These are phyloP conservation scores for Drosophila subobscura DNA, from an alignment of 1,140 invertebrate species.

Conservation along the genomic window DNA sequence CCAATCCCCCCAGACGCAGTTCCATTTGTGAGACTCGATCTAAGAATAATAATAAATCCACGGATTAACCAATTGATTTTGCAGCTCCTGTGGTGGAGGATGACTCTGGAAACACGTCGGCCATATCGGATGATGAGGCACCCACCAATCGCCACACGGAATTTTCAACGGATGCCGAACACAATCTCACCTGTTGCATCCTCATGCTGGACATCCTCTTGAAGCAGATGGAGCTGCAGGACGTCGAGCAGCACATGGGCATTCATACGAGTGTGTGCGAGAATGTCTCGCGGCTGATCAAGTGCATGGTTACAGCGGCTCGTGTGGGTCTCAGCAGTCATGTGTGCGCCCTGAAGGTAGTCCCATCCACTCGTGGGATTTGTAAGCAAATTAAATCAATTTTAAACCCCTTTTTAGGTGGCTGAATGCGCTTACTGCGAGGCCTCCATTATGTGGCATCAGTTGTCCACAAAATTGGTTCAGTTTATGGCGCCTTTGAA, in stretches of 20 bases:
- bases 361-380: no score
- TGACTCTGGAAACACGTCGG: conserved; percentile 88
- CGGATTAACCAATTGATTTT: neutral
- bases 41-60: no score
- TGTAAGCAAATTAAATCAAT: neutral
- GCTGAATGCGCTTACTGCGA: conserved; percentile 95
- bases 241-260: conserved; percentile 92
- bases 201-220: conserved; percentile 97
- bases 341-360: conserved; percentile 86
- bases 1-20: conserved; percentile 82
- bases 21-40: conserved; percentile 85
- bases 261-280: conserved; percentile 90
- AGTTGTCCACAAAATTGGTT: conserved; percentile 92
- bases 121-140: conserved; percentile 89
- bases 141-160: conserved; percentile 86
- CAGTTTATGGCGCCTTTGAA: conserved; percentile 91
- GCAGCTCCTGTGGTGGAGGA: conserved; percentile 87
- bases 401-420: conserved; percentile 44
- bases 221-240: conserved; percentile 98
- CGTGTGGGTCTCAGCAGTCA: conserved; percentile 89
- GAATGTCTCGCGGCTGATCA: conserved; percentile 91
- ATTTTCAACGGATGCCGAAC: conserved; percentile 87
- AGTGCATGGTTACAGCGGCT: conserved; percentile 90
- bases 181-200: conserved; percentile 96
- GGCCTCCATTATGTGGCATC: conserved; percentile 96